phyloP scores from a whole-genome alignment of 2,888 invertebrate genomes.

The Rhopalosiphum nymphaeae region DNA sequence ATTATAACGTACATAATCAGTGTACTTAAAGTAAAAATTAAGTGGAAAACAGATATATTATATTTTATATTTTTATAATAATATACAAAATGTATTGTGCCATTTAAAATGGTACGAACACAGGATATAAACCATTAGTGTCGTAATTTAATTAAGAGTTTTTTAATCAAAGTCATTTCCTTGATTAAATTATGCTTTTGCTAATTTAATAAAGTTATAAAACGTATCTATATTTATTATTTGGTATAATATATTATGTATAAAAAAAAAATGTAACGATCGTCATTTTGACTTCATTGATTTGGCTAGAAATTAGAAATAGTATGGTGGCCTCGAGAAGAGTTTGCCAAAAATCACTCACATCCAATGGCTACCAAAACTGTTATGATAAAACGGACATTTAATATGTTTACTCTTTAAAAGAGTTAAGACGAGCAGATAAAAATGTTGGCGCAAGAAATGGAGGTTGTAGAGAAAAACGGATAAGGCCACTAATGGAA shows the following conservation, averaged over 20 bases:
- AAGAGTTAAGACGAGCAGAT: not conserved
- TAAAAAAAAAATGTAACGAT: not conserved
- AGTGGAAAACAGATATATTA: not conserved
- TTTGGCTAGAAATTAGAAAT: not conserved
- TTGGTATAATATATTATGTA: not conserved
- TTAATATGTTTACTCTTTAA: not conserved
- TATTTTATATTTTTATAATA: not conserved
- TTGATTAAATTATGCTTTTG: not conserved
- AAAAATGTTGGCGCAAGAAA: not conserved
- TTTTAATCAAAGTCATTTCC: not conserved
- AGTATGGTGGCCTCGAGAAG: not conserved
- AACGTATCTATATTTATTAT: not conserved
- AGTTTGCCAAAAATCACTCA: not conserved
- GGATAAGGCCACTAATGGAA: constrained; percentile 5
- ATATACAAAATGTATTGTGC: not conserved
- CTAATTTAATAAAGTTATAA: not conserved
- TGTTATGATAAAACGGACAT: constrained; percentile 5
- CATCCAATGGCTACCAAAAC: not conserved
- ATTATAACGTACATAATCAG: not conserved
- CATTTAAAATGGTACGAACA: not conserved
- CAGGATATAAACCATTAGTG: not conserved
- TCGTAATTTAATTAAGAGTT: not conserved
- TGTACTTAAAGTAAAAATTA: not conserved
- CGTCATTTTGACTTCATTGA: not conserved
- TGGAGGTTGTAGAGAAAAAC: not conserved